These are phyloP conservation scores for Pipistrellus nathusii DNA, from an alignment of 2,797 vertebrate species.

Conservation along the genomic window DNA sequence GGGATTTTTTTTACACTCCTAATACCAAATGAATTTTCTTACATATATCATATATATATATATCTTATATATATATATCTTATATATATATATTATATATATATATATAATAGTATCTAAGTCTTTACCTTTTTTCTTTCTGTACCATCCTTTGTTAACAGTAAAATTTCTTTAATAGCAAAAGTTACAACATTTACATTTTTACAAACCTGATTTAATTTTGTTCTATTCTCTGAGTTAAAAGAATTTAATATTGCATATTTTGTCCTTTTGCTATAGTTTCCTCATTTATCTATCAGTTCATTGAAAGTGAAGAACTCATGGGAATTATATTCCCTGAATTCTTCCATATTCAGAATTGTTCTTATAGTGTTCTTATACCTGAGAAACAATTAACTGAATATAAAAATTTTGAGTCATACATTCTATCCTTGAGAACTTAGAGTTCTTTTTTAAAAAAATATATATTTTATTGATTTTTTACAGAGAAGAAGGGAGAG, in stretches of 20 bases:
- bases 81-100: too few species aligned
- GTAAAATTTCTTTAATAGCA: conserved; percentile 39
- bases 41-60: too few species aligned
- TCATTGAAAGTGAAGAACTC: conserved; percentile 14
- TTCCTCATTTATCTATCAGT: background rate
- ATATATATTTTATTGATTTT: too few species aligned
- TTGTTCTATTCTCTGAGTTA: background rate
- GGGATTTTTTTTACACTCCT: background rate
- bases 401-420: conserved; percentile 2
- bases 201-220: background rate
- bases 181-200: conserved; percentile 4
- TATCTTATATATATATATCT: too few species aligned
- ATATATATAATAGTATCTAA: too few species aligned
- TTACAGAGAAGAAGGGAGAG: too few species aligned
- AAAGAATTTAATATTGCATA: background rate
- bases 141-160: conserved; percentile 23
- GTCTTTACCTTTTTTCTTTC: background rate
- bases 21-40: background rate
- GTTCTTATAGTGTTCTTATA: conserved; percentile 38
- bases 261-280: background rate
- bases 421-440: conserved; percentile 13
- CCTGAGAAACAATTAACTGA: conserved; percentile 13
- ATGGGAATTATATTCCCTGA: background rate
- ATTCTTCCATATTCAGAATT: conserved; percentile 24
- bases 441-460: background rate